Percentiles rank a stretch among this genome's conserved stretches.
These are phyloP conservation scores for Drosophila anomalata DNA, from an alignment of 2,888 invertebrate species.

Conservation along the genomic window DNA sequence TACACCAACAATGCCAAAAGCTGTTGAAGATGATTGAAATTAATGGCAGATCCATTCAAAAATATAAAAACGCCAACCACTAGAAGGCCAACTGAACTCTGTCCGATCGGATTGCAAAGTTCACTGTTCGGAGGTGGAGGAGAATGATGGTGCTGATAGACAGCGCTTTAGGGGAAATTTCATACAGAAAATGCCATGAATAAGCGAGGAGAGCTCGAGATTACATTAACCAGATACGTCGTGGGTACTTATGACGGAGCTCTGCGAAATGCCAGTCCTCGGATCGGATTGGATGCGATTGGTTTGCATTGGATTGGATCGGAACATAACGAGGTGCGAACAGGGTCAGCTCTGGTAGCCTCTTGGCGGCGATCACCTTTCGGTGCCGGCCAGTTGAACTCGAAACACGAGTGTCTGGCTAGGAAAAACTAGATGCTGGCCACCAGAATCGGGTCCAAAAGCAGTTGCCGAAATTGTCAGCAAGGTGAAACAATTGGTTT, in stretches of 20 bases:
- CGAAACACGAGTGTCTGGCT: slow-evolving; percentile 9
- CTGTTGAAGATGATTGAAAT: slow-evolving; percentile 51
- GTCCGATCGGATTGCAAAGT: slow-evolving; percentile 52
- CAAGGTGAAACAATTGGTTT: slow-evolving; percentile 18
- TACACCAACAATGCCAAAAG: slow-evolving; percentile 32
- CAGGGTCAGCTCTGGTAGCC: slow-evolving; percentile 57
- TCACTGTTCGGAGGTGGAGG: slow-evolving; percentile 10
- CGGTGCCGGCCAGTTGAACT: slow-evolving; percentile 28
- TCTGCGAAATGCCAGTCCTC: slow-evolving; percentile 34
- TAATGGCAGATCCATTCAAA: slow-evolving; percentile 46
- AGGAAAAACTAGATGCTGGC: slow-evolving; percentile 7
- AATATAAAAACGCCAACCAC: slow-evolving; percentile 13
- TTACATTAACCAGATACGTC: slow-evolving; percentile 39
- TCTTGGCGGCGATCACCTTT: slow-evolving; percentile 14
- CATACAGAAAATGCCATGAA: slow-evolving; percentile 56
- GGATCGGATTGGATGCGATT: slow-evolving; percentile 1
- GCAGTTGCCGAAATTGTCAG: slow-evolving; percentile 22
- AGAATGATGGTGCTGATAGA: slow-evolving; percentile 62
- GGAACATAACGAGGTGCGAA: slow-evolving; percentile 66
- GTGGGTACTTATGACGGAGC: slow-evolving; percentile 29
- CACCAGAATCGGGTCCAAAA: slow-evolving; percentile 28
- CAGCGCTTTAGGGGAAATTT: slow-evolving; percentile 68
- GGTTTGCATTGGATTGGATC: background rate
- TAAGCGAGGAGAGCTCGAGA: slow-evolving; percentile 37
- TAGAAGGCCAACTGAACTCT: slow-evolving; percentile 57